Conservation (phyloP, 2,888 invertebrate genomes). For the Auanema freiburgensis region DNA sequence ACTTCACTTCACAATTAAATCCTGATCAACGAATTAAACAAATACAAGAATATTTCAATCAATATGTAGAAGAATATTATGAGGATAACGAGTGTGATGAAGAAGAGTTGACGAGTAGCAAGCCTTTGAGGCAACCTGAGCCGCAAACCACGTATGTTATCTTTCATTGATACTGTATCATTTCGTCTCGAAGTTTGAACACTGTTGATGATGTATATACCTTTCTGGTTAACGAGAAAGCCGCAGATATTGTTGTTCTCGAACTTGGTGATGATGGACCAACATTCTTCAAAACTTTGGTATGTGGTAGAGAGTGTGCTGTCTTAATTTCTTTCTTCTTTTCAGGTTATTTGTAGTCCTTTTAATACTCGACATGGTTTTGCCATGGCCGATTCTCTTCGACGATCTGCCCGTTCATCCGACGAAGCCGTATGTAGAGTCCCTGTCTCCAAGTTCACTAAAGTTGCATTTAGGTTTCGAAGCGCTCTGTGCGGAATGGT, state of each 20-base stretch:
- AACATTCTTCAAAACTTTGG: conserved; percentile 9
- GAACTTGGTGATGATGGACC: not conserved
- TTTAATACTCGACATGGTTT: conserved; percentile 21
- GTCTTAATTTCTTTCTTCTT: not conserved
- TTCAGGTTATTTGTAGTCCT: conserved; percentile 17
- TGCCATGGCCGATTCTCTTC: conserved; percentile 11
- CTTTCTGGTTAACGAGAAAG: conserved; percentile 8
- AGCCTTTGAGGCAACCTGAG: not conserved
- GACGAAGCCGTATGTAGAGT: not conserved
- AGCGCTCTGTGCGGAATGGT: conserved; percentile 6
- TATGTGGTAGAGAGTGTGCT: not conserved
- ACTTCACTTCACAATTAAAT: too few relatives aligned
- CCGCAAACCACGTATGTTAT: not conserved
- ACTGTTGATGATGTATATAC: conserved; percentile 15
- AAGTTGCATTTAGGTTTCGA: conserved; percentile 7
- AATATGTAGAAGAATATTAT: conserved; percentile 22
- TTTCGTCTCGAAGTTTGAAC: conserved; percentile 7
- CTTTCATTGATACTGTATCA: not conserved
- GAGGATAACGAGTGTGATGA: conserved; percentile 7
- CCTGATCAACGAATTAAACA: conserved; percentile 13
- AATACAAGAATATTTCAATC: conserved; percentile 24
- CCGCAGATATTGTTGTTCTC: conserved; percentile 18
- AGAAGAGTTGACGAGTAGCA: conserved; percentile 1
- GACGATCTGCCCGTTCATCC: conserved; percentile 1
- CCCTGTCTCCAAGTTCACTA: not conserved